phyloP scores from a whole-genome alignment of 1,140 invertebrate species.

The Periplaneta americana region DNA sequence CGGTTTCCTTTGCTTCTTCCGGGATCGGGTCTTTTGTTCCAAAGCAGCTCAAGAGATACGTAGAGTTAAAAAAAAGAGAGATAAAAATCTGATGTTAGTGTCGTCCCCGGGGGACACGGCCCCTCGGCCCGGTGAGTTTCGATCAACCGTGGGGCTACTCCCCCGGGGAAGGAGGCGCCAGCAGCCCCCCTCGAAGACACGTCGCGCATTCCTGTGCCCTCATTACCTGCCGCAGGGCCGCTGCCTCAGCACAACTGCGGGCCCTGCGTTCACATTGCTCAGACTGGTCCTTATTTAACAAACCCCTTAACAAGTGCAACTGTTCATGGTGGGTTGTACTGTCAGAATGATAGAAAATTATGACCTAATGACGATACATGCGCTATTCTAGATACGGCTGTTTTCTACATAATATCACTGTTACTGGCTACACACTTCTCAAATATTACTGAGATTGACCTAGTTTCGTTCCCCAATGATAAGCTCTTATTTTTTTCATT shows the following conservation, averaged over 20 bases:
- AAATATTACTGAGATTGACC: no score
- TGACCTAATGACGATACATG: no score
- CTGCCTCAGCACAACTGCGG: neutral
- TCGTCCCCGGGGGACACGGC: neutral
- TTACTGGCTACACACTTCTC: no score
- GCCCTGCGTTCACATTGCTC: neutral
- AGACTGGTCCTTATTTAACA: no score
- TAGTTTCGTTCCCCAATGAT: no score
- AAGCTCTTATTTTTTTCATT: no score
- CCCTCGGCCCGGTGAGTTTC: neutral
- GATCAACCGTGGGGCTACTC: neutral
- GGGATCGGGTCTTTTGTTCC: neutral
- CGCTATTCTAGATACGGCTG: no score
- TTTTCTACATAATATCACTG: no score
- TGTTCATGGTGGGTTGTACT: no score
- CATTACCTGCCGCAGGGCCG: neutral
- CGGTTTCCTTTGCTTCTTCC: neutral
- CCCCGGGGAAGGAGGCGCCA: neutral
- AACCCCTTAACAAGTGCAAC: no score
- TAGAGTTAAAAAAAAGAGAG: neutral
- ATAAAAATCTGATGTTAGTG: neutral
- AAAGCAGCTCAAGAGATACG: neutral
- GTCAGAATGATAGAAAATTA: no score
- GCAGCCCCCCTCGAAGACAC: neutral
- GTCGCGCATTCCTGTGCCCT: neutral